Percentiles rank a stretch among this genome's conserved stretches.
These are phyloP conservation scores for Formica aserva DNA, from an alignment of 2,888 invertebrate genomes.

Conservation along the genomic window DNA sequence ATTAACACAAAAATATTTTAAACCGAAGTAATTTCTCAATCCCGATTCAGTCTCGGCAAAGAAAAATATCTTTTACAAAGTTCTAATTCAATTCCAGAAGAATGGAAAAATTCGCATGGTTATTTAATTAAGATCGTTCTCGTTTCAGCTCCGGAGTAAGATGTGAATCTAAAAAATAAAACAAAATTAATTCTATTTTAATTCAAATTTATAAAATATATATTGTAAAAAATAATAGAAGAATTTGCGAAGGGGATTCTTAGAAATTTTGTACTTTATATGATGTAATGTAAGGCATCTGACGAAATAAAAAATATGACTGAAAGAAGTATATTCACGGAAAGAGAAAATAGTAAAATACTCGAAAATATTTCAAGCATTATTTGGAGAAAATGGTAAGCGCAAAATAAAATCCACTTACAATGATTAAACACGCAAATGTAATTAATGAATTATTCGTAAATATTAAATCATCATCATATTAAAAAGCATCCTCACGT, in stretches of 20 bases:
- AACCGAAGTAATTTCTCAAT: background rate
- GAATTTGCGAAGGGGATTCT: background rate
- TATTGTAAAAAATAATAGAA: background rate
- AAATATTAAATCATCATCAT: background rate
- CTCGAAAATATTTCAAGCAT: background rate
- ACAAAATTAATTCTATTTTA: background rate
- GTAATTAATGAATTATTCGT: conserved; percentile 34
- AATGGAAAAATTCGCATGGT: background rate
- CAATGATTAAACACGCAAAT: background rate
- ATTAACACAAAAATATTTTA: background rate
- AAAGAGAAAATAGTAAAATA: background rate
- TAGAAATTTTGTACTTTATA: background rate
- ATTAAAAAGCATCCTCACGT: background rate
- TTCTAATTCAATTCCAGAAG: background rate
- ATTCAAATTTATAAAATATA: background rate
- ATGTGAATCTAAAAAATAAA: background rate
- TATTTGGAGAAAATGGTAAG: background rate
- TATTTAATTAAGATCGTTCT: background rate
- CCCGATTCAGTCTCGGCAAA: background rate
- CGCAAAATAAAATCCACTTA: background rate
- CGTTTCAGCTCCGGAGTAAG: background rate
- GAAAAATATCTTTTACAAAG: background rate
- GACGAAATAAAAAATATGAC: background rate
- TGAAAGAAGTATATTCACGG: background rate
- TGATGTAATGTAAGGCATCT: background rate